Evolutionary conservation across 2,113 vertebrate genomes (phyloP), one percentile per base, ranked within the genome.

Genomic region (Cyprinus carpio): DNA sequence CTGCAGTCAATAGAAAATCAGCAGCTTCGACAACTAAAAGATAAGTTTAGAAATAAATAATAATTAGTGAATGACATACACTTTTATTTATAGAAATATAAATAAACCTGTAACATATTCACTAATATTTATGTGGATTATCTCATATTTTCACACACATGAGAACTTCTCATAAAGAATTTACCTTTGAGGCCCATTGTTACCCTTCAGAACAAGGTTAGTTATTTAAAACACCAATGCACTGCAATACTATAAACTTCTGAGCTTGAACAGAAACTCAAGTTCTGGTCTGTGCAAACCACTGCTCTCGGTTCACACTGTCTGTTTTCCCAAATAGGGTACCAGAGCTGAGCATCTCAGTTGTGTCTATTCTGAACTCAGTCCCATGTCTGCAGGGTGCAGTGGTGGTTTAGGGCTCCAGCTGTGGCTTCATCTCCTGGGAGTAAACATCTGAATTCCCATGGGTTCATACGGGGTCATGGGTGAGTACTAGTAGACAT

Each of bases 381-480:
- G 40, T 77, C 51, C 25, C 27, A 37, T 43, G 43, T 49, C 62
- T 40, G 65, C 12, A 31, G 69, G 54, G 56, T 81, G 56, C 46
- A 69, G 69, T 25, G 78, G 37, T 27, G 43, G 84, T 74, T 81
- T 46, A 37, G 56, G 31, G 56, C 56, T 75, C 60, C 49, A 65
- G 79, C 56, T 62, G 54, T 75, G 67, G 84, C 76, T 46, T n/a
- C 40, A 20, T 81, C 78, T 81, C 78, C 27, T 62, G 12, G 84
- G 79, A 86, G 34, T 86, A 82, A 86, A 82, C 85, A 82, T 15
- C 23, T 54, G 49, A 56, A 83, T 86, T 86, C 80, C 49, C 85
- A 86, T 65, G 62, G 40, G 82, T 71, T 85, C 34, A 76, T 27
- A 58, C 37, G 23, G 40, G 87, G 80, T 85, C 87, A 85, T 40